phyloP scores from a whole-genome alignment of 2,888 invertebrate species.

The Cremastinae sp. region DNA sequence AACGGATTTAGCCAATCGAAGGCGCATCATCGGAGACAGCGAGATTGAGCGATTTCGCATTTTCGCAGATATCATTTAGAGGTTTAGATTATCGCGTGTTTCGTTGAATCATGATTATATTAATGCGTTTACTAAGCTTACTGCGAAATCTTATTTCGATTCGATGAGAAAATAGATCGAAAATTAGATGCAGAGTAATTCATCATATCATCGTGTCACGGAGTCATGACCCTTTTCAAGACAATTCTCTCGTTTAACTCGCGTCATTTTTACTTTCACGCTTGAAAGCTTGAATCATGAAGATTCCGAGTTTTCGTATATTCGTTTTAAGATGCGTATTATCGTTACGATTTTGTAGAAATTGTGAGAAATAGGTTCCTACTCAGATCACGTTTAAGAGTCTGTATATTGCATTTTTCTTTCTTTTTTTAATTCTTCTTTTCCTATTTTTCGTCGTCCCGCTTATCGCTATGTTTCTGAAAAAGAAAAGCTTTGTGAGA shows the following conservation, averaged over 20 bases:
- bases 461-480: constrained; percentile 67
- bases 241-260: constrained; percentile 4
- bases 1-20: constrained; percentile 64
- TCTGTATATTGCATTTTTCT: constrained; percentile 31
- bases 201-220: constrained; percentile 49
- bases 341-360: constrained; percentile 65
- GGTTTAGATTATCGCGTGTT: background rate
- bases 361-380: constrained; percentile 73
- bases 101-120: constrained; percentile 63
- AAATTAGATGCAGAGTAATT: constrained; percentile 20
- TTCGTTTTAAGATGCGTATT: constrained; percentile 68
- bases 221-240: constrained; percentile 10
- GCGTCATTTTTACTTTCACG: constrained; percentile 53
- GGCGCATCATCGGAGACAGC: constrained; percentile 43
- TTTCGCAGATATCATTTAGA: constrained; percentile 73
- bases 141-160: constrained; percentile 60
- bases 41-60: constrained; percentile 71
- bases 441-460: constrained; percentile 56
- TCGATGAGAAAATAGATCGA: constrained; percentile 12
- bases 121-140: constrained; percentile 66
- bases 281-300: constrained; percentile 60
- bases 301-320: constrained; percentile 75
- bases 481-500: constrained; percentile 75
- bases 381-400: constrained; percentile 67
- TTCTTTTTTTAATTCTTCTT: constrained; percentile 50